Percentiles rank a stretch among this genome's conserved stretches.
Evolutionary conservation across 1,140 invertebrate genomes (phyloP).

Genomic region (Scaptomyza montana): DNA sequence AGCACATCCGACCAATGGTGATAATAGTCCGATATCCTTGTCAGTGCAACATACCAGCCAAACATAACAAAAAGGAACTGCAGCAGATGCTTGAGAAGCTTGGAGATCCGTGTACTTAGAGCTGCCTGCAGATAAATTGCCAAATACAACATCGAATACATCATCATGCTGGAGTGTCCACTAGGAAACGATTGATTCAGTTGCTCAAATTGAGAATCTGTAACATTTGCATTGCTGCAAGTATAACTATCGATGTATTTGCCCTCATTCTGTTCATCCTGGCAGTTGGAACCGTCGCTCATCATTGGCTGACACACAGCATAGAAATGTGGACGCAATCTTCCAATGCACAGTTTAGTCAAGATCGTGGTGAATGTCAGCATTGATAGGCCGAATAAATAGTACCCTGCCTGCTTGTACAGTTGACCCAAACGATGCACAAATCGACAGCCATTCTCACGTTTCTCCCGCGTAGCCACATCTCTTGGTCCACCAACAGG

Average conservation of each 20-base stretch:
- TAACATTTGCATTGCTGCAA: slow-evolving; percentile 85
- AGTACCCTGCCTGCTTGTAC: slow-evolving; percentile 90
- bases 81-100: slow-evolving; percentile 89
- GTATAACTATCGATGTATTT: slow-evolving; percentile 87
- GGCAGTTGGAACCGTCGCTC: slow-evolving; percentile 84
- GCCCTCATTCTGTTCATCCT: slow-evolving; percentile 85
- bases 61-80: slow-evolving; percentile 90
- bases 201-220: slow-evolving; percentile 86
- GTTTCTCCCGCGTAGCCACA: slow-evolving; percentile 28
- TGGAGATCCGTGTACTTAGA: slow-evolving; percentile 89
- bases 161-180: slow-evolving; percentile 91
- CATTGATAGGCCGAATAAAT: slow-evolving; percentile 92
- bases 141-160: slow-evolving; percentile 91
- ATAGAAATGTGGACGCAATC: slow-evolving; percentile 96
- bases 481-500: slow-evolving; percentile 19
- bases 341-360: slow-evolving; percentile 95
- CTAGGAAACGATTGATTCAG: slow-evolving; percentile 92
- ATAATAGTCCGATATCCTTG: slow-evolving; percentile 96
- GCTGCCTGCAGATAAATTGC: slow-evolving; percentile 93
- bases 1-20: slow-evolving; percentile 93
- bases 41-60: slow-evolving; percentile 92
- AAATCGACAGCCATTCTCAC: slow-evolving; percentile 57
- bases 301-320: slow-evolving; percentile 88
- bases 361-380: slow-evolving; percentile 93
- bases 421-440: slow-evolving; percentile 87